Evolutionary conservation across 1,140 invertebrate species (phyloP).

Genomic region (Drosophila navojoa): DNA sequence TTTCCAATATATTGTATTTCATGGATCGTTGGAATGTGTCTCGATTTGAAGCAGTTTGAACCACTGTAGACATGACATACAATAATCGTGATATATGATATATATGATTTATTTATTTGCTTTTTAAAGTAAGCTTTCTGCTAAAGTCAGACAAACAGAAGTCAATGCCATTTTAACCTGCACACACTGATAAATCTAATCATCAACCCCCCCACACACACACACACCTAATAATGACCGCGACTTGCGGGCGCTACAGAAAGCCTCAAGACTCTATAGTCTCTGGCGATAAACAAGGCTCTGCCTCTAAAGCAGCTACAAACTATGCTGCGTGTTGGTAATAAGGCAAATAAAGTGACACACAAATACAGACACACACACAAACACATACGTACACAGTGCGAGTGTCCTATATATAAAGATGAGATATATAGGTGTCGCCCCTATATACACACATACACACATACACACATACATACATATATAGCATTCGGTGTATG

Average conservation of each 20-base stretch:
- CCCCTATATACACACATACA: constrained; percentile 17
- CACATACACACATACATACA: constrained; percentile 15
- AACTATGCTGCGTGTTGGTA: constrained; percentile 80
- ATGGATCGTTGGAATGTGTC: no score
- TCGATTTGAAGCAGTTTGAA: background rate
- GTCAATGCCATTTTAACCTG: constrained; percentile 69
- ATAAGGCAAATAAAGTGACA: constrained; percentile 75
- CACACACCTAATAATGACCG: constrained; percentile 64
- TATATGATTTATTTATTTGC: constrained; percentile 39
- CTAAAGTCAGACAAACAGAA: constrained; percentile 65
- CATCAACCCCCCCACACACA: constrained; percentile 25
- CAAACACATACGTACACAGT: constrained; percentile 9
- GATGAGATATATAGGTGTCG: constrained; percentile 51
- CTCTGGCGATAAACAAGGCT: constrained; percentile 48
- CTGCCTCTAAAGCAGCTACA: constrained; percentile 69
- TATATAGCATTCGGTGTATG: constrained; percentile 43
- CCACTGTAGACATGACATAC: constrained; percentile 1
- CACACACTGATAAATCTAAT: constrained; percentile 4
- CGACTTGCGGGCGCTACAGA: constrained; percentile 21
- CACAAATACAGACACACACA: constrained; percentile 17
- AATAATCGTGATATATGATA: constrained; percentile 13
- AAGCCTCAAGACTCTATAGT: constrained; percentile 14
- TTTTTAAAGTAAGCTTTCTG: constrained; percentile 51
- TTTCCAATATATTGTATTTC: no score
- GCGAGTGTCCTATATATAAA: constrained; percentile 70